Evolutionary conservation across 2,888 invertebrate species (phyloP).

Genomic region (Phengaris alcon): DNA sequence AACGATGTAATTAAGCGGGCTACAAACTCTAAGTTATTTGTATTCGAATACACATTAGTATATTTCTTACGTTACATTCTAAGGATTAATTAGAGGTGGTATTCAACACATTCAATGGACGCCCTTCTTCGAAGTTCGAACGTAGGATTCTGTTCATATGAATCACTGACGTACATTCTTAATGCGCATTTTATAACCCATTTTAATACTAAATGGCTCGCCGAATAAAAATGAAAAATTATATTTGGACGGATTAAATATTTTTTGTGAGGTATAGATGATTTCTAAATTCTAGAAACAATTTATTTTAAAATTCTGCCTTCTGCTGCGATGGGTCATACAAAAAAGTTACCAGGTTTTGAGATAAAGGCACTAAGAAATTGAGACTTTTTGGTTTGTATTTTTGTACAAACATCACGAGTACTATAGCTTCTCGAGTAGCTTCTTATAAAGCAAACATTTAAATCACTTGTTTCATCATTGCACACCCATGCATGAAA

Average conservation of each 20-base stretch:
- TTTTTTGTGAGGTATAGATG: background rate
- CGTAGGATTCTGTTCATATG: conserved; percentile 28
- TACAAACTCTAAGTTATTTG: conserved; percentile 39
- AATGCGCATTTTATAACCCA: conserved; percentile 24
- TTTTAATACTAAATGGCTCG: conserved; percentile 33
- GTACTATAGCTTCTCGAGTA: too few species aligned
- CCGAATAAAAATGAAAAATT: background rate
- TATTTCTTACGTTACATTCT: conserved; percentile 68
- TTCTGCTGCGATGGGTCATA: too few species aligned
- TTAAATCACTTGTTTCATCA: background rate
- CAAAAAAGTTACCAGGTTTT: too few species aligned
- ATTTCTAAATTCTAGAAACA: background rate
- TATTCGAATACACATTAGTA: conserved; percentile 74
- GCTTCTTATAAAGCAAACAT: too few species aligned
- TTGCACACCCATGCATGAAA: background rate
- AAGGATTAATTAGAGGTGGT: conserved; percentile 66
- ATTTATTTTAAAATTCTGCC: too few species aligned
- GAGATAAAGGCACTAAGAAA: too few species aligned
- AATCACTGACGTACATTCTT: conserved; percentile 15
- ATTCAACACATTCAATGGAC: conserved; percentile 61
- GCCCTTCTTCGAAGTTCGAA: conserved; percentile 8
- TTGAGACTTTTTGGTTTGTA: too few species aligned
- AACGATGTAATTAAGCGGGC: conserved; percentile 16
- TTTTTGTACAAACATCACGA: too few species aligned
- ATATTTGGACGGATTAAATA: background rate